Evolutionary conservation across 2,113 vertebrate genomes (phyloP).

Genomic region (Erythrolamprus reginae): DNA sequence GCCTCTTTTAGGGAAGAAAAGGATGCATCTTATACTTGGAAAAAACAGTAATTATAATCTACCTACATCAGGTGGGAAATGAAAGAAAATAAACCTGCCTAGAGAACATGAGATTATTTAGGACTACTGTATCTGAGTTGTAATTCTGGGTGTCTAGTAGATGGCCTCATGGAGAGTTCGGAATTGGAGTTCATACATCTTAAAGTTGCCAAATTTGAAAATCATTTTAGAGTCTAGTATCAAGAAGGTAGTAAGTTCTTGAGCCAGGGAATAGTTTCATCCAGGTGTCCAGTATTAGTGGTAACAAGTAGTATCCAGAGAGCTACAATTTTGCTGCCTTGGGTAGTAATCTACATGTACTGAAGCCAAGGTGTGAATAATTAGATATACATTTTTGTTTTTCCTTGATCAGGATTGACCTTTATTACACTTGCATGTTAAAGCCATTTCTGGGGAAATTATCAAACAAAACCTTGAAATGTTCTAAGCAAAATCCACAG

Average conservation of each 20-base stretch:
- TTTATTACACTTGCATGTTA: background rate
- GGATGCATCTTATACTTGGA: no score
- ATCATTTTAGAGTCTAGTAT: background rate
- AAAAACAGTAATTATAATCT: background rate
- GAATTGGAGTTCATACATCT: background rate
- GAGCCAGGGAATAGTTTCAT: background rate
- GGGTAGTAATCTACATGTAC: background rate
- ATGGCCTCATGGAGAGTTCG: background rate
- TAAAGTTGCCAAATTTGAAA: background rate
- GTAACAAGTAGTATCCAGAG: background rate
- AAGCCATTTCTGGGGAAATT: background rate
- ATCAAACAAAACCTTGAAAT: background rate
- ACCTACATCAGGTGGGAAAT: background rate
- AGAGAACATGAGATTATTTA: background rate
- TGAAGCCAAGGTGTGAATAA: background rate
- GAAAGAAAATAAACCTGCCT: background rate
- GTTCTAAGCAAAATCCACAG: conserved; percentile 22
- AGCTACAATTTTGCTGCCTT: background rate
- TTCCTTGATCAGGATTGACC: background rate
- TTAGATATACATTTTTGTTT: background rate
- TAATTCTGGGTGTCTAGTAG: background rate
- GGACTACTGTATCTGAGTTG: background rate
- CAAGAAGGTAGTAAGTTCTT: background rate
- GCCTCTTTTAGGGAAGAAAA: no score
- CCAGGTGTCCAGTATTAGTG: background rate